Evolutionary conservation across 2,888 invertebrate species (phyloP).

Genomic region (Globia sparganii): DNA sequence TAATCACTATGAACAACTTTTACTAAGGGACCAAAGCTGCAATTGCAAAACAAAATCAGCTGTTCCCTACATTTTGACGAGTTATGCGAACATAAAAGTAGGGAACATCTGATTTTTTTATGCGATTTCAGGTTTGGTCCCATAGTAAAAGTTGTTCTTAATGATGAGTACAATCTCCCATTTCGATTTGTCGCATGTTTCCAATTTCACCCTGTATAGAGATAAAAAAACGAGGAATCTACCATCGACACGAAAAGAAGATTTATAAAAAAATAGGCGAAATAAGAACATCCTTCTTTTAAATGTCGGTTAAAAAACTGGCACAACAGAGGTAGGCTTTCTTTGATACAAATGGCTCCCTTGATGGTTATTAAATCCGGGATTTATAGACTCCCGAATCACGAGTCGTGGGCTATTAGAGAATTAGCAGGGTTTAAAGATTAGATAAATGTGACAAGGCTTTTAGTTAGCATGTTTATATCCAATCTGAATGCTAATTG

Average conservation of each 20-base stretch:
- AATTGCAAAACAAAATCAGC: too few species aligned
- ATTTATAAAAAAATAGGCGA: not conserved
- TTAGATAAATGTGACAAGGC: conserved; percentile 44
- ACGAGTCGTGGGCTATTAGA: conserved; percentile 70
- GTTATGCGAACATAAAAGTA: too few species aligned
- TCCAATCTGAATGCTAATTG: conserved; percentile 32
- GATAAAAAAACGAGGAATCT: not conserved
- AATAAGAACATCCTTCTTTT: not conserved
- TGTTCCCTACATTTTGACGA: too few species aligned
- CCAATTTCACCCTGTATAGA: too few species aligned
- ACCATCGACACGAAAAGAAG: not conserved
- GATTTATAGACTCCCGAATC: conserved; percentile 72
- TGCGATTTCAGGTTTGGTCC: too few species aligned
- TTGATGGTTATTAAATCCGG: conserved; percentile 76
- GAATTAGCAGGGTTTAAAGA: conserved; percentile 69
- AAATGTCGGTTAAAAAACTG: conserved; percentile 6
- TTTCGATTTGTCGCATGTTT: too few species aligned
- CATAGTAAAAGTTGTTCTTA: too few species aligned
- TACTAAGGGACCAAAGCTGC: too few species aligned
- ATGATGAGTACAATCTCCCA: too few species aligned
- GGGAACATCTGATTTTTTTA: too few species aligned
- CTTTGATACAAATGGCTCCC: conserved; percentile 71
- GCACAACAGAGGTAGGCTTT: conserved; percentile 60
- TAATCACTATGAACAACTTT: too few species aligned
- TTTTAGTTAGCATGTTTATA: conserved; percentile 47